Conservation (phyloP, 2,797 vertebrate genomes). For the Hydrolagus colliei region DNA sequence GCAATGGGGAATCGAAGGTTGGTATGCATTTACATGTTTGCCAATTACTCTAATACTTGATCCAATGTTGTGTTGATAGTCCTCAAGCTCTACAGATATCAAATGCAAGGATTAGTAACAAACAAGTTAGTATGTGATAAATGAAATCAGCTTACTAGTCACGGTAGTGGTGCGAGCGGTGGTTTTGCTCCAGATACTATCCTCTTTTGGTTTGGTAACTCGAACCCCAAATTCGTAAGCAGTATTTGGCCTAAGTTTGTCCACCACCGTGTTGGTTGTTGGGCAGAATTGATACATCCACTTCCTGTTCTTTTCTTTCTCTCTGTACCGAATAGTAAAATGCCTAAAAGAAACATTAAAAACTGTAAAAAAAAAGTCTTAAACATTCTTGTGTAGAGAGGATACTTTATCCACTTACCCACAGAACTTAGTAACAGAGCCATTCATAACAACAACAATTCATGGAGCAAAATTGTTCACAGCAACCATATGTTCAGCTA, state of each 20-base stretch:
- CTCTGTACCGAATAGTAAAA: constrained; percentile 88
- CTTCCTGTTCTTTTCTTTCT: constrained; percentile 74
- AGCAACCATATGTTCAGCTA: not conserved
- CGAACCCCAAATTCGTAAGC: constrained; percentile 90
- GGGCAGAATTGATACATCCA: constrained; percentile 93
- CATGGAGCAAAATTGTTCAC: not conserved
- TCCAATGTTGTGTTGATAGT: not conserved
- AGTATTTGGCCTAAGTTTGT: constrained; percentile 79
- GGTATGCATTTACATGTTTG: no score
- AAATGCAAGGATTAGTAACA: no score
- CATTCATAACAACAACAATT: not conserved
- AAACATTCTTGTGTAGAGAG: not conserved
- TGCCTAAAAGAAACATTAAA: constrained; percentile 53
- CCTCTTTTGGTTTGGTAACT: constrained; percentile 59
- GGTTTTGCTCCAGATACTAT: constrained; percentile 78
- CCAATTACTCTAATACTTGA: no score
- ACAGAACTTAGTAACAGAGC: not conserved
- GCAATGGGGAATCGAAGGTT: no score
- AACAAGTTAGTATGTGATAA: not conserved
- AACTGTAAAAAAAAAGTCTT: not conserved
- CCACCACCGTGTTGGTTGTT: constrained; percentile 82
- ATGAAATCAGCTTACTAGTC: constrained; percentile 54
- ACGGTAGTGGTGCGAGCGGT: constrained; percentile 70
- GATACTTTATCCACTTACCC: no score
- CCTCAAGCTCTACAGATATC: not conserved